These are phyloP conservation scores for Spheniscus mendiculus DNA, from an alignment of 2,113 vertebrate genomes.

Conservation along the genomic window DNA sequence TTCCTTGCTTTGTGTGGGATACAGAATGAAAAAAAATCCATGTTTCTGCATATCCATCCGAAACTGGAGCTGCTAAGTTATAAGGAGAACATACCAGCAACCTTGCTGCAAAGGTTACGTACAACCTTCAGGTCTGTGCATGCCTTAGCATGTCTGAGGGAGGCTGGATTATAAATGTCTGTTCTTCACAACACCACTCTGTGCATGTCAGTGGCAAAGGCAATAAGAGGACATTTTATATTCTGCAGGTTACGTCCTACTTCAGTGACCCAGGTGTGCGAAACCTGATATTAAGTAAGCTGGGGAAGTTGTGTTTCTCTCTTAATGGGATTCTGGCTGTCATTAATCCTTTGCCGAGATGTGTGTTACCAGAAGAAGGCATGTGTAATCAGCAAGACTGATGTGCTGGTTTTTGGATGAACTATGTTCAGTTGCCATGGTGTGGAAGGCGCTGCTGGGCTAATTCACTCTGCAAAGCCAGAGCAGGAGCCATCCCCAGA, in stretches of 20 bases:
- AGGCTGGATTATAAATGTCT: neutral
- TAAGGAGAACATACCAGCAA: neutral
- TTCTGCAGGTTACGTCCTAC: neutral
- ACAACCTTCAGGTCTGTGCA: neutral
- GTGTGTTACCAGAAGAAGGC: slow-evolving; percentile 27
- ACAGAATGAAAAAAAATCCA: neutral
- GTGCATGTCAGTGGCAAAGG: neutral
- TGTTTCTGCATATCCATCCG: accelerated
- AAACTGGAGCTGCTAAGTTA: neutral
- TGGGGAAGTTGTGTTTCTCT: slow-evolving; percentile 28
- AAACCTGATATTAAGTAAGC: slow-evolving; percentile 48
- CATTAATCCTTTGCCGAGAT: neutral
- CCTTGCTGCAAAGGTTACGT: neutral
- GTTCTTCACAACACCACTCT: neutral
- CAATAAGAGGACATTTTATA: neutral
- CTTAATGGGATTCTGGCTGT: slow-evolving; percentile 31
- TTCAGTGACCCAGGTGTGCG: neutral
- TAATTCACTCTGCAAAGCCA: neutral
- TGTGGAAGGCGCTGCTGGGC: neutral
- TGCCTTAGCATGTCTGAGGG: neutral
- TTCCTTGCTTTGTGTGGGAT: neutral
- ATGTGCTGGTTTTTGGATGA: slow-evolving; percentile 13
- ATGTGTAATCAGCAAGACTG: slow-evolving; percentile 18
- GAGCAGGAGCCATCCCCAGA: neutral
- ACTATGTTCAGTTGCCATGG: neutral